Conservation (phyloP, 2,797 vertebrate species). For the Acridotheres tristis region DNA sequence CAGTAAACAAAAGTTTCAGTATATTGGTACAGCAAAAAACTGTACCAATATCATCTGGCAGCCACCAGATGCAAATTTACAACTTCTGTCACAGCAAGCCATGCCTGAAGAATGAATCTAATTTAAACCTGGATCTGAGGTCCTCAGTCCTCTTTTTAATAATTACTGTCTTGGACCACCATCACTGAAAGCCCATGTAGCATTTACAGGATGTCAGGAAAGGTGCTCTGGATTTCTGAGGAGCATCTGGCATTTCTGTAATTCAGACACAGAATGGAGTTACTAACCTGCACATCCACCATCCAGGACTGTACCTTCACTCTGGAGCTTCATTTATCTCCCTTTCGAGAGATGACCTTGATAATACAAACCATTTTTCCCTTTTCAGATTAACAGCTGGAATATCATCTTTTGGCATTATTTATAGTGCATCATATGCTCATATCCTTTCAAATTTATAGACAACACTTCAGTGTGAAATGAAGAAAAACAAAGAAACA, state of each 20-base stretch:
- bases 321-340: not conserved
- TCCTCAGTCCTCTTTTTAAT: not conserved
- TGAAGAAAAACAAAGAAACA: slow-evolving; percentile 51
- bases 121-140: not conserved
- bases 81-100: not conserved
- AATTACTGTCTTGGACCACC: not conserved
- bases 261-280: not conserved
- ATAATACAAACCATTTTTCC: not conserved
- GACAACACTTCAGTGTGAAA: not conserved
- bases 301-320: not conserved
- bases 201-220: not conserved
- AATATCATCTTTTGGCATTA: not conserved
- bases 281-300: not conserved
- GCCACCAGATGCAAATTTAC: not conserved
- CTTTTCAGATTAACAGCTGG: not conserved
- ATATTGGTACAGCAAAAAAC: not conserved
- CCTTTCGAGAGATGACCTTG: not conserved
- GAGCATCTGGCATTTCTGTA: not conserved
- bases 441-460: not conserved
- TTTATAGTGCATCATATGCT: not conserved
- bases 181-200: not conserved
- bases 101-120: not conserved
- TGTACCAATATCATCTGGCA: not conserved
- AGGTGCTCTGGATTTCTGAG: not conserved
- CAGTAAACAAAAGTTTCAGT: not conserved